Base-by-base conservation (phyloP, 1,140 invertebrate genomes). In the Anastrepha obliqua region DNA sequence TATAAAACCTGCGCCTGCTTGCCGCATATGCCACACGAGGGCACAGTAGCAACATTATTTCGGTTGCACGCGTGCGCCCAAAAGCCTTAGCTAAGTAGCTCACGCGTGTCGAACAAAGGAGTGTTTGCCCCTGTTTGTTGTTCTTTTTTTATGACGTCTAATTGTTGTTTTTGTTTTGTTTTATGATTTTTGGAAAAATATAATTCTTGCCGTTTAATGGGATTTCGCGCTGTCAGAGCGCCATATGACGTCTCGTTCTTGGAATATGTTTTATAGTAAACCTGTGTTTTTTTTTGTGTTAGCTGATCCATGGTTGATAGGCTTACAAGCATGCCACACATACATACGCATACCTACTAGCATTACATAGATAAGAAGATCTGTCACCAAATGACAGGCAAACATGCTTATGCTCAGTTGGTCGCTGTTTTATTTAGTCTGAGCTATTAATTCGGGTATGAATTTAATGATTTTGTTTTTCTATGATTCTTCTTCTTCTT, bases 61-160 rank as follows among this genome's bases (percentile, higher is more conserved):
- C 47, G 17, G 47, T 51, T 29, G 74, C 47, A 81, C 47, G 74
- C 74, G 74, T 81, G 74, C 74, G 67, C 60, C 58, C 51, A 15
- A 81, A 42, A 86, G 89, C 88, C 87, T 86, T 64, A 89, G 47
- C 58, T 78, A 87, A 85, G 86, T 87, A 87, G 86, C 86, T 85
- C 90, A 89, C 91, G 91, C 90, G 91, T 90, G 90, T 90, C 91
- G 29, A 44, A 62, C 42, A 44, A 81, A 29, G 74, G 74, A 13
- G 47, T 81, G 74, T 55, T 81, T 55, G 47, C 20, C 15, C 29
- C 4, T 62, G n/a, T 62, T 62, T 62, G 8, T 62, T 62, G 7
- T 62, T 55, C 9, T 55, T 55, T 2, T 58, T 81, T 55, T 29
- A 81, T 55, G 47, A 20, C 47, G 44, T 81, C 55, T 58, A 55